phyloP scores from a whole-genome alignment of 1,140 invertebrate genomes.

The Cataglyphis hispanica region DNA sequence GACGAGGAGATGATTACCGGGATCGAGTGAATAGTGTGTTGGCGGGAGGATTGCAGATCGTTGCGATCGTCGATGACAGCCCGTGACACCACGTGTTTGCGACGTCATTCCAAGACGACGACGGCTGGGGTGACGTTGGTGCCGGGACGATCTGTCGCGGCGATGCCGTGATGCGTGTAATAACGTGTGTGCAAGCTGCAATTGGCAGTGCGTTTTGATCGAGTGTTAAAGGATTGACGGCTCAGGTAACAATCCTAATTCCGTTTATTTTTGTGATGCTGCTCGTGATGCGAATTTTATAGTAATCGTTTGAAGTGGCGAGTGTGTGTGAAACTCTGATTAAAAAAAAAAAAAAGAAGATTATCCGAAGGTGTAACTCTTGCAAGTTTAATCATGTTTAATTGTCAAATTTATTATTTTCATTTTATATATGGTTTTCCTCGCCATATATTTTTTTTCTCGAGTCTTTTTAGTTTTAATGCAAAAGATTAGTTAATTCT shows the following conservation, averaged over 20 bases:
- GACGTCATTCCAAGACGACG: slow-evolving; percentile 37
- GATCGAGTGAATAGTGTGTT: slow-evolving; percentile 41
- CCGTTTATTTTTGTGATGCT: neutral
- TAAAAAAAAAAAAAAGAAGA: slow-evolving; percentile 24
- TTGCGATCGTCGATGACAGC: slow-evolving; percentile 53
- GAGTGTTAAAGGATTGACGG: slow-evolving; percentile 55
- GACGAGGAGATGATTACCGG: slow-evolving; percentile 14
- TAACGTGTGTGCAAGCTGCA: slow-evolving; percentile 53
- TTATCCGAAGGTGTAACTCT: slow-evolving; percentile 7
- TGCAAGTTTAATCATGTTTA: slow-evolving; percentile 1
- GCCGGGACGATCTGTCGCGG: slow-evolving; percentile 1
- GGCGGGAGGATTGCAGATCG: slow-evolving; percentile 1
- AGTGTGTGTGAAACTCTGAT: neutral
- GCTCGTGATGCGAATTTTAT: neutral
- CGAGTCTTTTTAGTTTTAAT: neutral
- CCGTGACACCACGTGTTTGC: slow-evolving; percentile 63
- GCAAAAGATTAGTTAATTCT: neutral
- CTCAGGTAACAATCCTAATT: slow-evolving; percentile 43
- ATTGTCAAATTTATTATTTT: neutral
- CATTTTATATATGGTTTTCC: neutral
- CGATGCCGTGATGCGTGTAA: slow-evolving; percentile 63
- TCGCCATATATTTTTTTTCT: neutral
- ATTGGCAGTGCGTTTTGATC: slow-evolving; percentile 52
- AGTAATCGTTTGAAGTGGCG: neutral
- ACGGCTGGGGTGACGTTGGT: slow-evolving; percentile 27